Evolutionary conservation across 2,888 invertebrate genomes (phyloP), one percentile per base, ranked within the genome.

Genomic region (Liodrosophila aerea): DNA sequence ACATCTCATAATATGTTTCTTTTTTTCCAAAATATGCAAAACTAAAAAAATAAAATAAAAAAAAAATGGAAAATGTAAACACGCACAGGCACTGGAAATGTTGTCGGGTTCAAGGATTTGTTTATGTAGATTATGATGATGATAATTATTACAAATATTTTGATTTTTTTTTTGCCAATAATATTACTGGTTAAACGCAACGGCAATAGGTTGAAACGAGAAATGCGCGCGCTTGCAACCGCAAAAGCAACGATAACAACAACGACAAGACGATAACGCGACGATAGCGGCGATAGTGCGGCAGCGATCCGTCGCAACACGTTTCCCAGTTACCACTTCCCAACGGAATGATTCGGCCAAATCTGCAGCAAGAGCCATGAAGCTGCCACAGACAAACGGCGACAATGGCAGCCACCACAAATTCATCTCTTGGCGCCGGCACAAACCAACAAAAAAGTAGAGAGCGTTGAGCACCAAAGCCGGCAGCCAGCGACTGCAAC

Each of bases 321-420:
- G 86, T 74, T 86, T 54, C 49, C 68, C 64, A 70, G 70, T 76
- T 80, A 72, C 73, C 65, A 67, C 85, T 69, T 68, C 54, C 52
- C 84, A 82, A 57, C 85, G 82, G 78, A 81, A 85, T 81, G 85
- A 86, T 72, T 72, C 69, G 69, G 72, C 59, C 74, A 69, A 77
- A 72, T 72, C 77, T 72, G 65, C 82, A 68, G 66, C 60, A 36
- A 36, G 22, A 22, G 56, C 64, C 62, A 22, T 62, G 69, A 81
- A 65, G 75, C 82, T 61, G 50, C 50, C 30, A 49, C 33, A 31
- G 33, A 46, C 37, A 30, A 5, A 22, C 44, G 11, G 36, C 36
- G 37, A 15, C 53, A 39, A 39, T 13, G 37, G 51, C 56, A 33
- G 43, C 16, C 36, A 41, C 13, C 30, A 34, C 34, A 11, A 31